Conservation (phyloP, 2,888 invertebrate genomes). For the Lasioglossum oenotherae region DNA sequence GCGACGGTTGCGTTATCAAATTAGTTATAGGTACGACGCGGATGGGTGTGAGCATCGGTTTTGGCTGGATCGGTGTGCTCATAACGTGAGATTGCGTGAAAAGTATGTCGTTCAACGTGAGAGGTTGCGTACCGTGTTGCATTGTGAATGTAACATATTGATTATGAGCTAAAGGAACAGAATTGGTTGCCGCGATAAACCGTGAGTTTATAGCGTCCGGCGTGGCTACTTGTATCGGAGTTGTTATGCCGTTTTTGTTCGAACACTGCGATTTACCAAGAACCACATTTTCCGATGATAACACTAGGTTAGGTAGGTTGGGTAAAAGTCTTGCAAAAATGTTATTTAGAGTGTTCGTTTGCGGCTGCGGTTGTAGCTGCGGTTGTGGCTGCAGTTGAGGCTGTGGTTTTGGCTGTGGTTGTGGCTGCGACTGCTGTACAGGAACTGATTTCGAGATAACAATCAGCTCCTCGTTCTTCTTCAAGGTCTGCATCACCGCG, state of each 20-base stretch:
- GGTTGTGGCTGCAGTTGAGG: conserved; percentile 45
- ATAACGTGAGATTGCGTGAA: conserved; percentile 58
- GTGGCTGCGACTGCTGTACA: conserved; percentile 26
- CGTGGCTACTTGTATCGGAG: conserved; percentile 34
- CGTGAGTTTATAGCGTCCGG: conserved; percentile 29
- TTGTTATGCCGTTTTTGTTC: conserved; percentile 32
- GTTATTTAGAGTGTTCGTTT: conserved; percentile 58
- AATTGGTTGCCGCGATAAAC: conserved; percentile 7
- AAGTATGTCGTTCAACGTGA: conserved; percentile 68
- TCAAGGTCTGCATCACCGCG: conserved; percentile 75
- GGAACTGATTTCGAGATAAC: conserved; percentile 76
- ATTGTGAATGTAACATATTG: conserved; percentile 54
- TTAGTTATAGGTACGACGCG: conserved; percentile 80
- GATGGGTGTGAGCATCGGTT: conserved; percentile 77
- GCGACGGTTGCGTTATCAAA: conserved; percentile 78
- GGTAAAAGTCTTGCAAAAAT: conserved; percentile 66
- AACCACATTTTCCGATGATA: conserved; percentile 66
- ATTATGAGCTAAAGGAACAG: conserved; percentile 44
- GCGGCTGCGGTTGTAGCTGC: conserved; percentile 54
- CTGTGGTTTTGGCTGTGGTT: conserved; percentile 47
- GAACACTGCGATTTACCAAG: conserved; percentile 51
- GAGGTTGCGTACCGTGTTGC: conserved; percentile 58
- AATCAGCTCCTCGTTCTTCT: conserved; percentile 79
- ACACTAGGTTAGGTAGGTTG: conserved; percentile 66
- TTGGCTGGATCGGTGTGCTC: conserved; percentile 66